Percentiles rank a stretch among this genome's conserved stretches.
Evolutionary conservation across 2,113 vertebrate species (phyloP).

Genomic region (Sebastes fasciatus): DNA sequence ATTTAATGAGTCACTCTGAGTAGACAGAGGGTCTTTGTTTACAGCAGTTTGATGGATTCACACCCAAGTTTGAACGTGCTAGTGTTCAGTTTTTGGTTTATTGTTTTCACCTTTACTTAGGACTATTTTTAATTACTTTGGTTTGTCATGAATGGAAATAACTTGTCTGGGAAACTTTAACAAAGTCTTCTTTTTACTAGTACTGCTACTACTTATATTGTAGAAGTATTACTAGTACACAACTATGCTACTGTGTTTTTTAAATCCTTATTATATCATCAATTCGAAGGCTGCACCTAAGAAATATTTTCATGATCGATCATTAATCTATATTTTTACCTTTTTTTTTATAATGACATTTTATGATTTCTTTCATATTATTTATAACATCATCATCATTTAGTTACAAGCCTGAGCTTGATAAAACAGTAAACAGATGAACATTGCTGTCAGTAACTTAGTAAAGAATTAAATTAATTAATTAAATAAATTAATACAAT

Average conservation of each 20-base stretch:
- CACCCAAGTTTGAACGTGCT: neutral
- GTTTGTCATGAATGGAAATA: neutral
- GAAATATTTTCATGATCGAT: neutral
- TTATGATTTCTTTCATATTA: too few relatives aligned
- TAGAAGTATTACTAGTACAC: neutral
- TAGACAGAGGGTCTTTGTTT: conserved; percentile 47
- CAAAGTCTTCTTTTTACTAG: neutral
- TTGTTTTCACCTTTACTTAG: neutral
- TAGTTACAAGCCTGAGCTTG: too few relatives aligned
- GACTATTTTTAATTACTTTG: neutral
- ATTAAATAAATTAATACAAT: too few relatives aligned
- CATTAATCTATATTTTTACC: too few relatives aligned
- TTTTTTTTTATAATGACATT: too few relatives aligned
- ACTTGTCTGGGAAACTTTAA: neutral
- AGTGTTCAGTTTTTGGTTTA: neutral
- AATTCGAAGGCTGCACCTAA: neutral
- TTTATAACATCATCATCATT: too few relatives aligned
- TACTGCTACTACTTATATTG: neutral
- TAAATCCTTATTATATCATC: neutral
- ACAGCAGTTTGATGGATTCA: conserved; percentile 4
- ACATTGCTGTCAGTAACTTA: too few relatives aligned
- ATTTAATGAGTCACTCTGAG: conserved; percentile 46
- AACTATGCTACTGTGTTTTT: neutral
- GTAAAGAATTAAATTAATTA: too few relatives aligned
- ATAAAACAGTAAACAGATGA: too few relatives aligned